Base-by-base conservation (phyloP, 1,140 invertebrate genomes). In the Anastrepha obliqua region DNA sequence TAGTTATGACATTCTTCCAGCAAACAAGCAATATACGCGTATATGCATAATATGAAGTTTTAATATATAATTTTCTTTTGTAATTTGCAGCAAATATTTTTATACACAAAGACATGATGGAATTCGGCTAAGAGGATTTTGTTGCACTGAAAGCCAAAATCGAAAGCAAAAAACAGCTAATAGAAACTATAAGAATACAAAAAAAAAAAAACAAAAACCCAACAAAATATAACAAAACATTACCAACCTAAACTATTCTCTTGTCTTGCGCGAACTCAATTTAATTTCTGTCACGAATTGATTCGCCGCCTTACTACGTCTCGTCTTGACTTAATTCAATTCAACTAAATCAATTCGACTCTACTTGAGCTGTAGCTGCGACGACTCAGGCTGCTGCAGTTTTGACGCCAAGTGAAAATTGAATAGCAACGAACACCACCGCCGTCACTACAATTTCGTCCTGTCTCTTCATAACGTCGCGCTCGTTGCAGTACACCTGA, bases 51-150 rank as follows among this genome's bases (percentile, higher is more conserved):
- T 58, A 86, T 29, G 8, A 85, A 85, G 15, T 55, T 20, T 13
- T 85, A n/a, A n/a, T n/a, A n/a, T n/a, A 2, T 44, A 8, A 47
- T 44, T n/a, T 85, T 65, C 5, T 13, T 55, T 59, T 67, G 62
- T 58, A 6, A 47, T 60, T 89, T 47, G 51, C 89, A 91, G 91
- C 90, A 90, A 91, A 90, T 90, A 90, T 92, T 91, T 91, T 90
- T 89, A 92, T 90, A 89, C 89, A 90, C 89, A 92, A 91, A 89
- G 89, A 92, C 89, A 92, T 91, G 90, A 92, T 92, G 91, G 91
- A 91, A 90, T 91, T 91, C 86, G 91, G 91, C 86, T 92, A 91
- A 91, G 8, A 42, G 29, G 47, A 55, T 55, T 81, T 55, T 17
- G 47, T 20, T 9, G 47, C 3, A 55, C 15, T 20, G 20, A 81